A percentile compares a stretch with the other conserved stretches of the same genome.
phyloP scores from a whole-genome alignment of 2,113 vertebrate species.

The Astatoreochromis straeleni region DNA sequence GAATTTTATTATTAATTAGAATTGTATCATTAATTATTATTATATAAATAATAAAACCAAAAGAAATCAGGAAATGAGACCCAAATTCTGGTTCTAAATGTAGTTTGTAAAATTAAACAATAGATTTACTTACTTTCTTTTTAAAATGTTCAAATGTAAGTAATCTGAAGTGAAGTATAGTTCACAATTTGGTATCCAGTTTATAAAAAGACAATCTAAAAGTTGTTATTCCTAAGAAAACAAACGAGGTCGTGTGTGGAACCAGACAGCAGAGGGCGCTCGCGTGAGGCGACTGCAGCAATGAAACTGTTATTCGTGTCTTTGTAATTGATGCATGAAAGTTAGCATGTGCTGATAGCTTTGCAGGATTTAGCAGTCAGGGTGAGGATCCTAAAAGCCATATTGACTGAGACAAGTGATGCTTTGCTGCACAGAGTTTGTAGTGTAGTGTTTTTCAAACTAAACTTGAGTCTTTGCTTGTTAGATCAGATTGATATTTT shows the following conservation, averaged over 20 bases:
- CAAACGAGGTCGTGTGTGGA: neutral
- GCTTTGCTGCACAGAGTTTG: slow-evolving; percentile 83
- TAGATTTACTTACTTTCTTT: neutral
- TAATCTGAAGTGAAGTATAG: neutral
- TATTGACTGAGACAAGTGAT: slow-evolving; percentile 66
- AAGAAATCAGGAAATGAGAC: neutral
- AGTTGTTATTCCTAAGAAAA: neutral
- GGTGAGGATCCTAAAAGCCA: slow-evolving; percentile 75
- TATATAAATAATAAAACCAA: neutral
- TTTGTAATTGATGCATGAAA: neutral
- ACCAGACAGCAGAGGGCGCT: neutral
- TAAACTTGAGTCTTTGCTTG: slow-evolving; percentile 63
- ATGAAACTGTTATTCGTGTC: neutral
- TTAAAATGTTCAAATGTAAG: neutral
- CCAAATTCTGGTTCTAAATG: neutral
- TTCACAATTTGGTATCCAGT: neutral
- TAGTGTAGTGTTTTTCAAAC: slow-evolving; percentile 78
- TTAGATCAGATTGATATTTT: slow-evolving; percentile 83
- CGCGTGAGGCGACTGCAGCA: neutral
- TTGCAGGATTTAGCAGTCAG: slow-evolving; percentile 70
- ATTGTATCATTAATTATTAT: neutral
- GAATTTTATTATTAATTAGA: neutral
- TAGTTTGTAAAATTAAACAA: neutral
- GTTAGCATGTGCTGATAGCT: slow-evolving; percentile 78
- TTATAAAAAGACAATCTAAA: neutral